Evolutionary conservation across 2,113 vertebrate species (phyloP).

Genomic region (Nansenia antarctica): DNA sequence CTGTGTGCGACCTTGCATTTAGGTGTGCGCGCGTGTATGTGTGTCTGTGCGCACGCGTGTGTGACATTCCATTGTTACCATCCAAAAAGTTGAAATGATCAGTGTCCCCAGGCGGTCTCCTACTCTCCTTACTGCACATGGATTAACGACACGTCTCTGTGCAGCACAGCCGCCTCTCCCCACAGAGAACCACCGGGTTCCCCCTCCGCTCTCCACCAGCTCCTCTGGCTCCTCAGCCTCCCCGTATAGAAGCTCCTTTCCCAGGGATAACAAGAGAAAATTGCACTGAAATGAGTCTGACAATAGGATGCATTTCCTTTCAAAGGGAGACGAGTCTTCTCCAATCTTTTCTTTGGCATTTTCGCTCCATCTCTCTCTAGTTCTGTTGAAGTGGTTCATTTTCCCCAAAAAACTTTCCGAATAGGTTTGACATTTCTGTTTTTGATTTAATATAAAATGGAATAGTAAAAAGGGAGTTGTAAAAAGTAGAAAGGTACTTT

Average conservation of each 20-base stretch:
- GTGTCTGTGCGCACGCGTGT: no score
- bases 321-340: conserved; percentile 36
- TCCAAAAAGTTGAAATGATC: no score
- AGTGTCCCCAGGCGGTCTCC: no score
- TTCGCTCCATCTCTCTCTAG: neutral
- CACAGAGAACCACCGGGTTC: no score
- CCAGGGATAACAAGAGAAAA: conserved; percentile 43
- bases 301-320: conserved; percentile 27
- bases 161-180: no score
- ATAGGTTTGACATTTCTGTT: no score
- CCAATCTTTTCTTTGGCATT: conserved; percentile 42
- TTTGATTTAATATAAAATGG: neutral
- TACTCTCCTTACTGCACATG: no score
- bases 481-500: neutral
- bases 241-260: neutral
- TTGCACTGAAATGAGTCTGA: conserved; percentile 43
- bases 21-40: neutral
- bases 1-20: neutral
- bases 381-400: conserved; percentile 3
- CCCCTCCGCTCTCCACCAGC: neutral
- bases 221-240: neutral
- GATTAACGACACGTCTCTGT: no score
- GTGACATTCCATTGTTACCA: no score
- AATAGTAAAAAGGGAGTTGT: neutral
- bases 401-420: neutral